Evolutionary conservation across 2,888 invertebrate genomes (phyloP), one percentile per base, ranked within the genome.

Genomic region (Selenia dentaria): DNA sequence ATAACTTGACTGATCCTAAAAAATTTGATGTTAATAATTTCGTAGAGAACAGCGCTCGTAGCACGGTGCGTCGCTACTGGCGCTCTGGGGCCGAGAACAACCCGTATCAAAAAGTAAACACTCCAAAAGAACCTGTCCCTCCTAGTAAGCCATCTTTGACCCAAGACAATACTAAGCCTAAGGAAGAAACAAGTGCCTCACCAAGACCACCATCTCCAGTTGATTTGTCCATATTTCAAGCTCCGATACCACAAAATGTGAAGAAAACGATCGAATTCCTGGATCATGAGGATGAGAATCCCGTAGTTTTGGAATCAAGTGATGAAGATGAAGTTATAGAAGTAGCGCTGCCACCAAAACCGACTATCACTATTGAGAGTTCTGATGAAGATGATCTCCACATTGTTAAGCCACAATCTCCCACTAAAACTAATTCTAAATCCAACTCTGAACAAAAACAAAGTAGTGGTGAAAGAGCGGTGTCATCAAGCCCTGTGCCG

Each of bases 281-380:
- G 43, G 86, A 87, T 38, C 67, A 76, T 55, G 80, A 83, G 8
- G 53, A 59, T 9, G 53, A 62, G 3, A 58, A 57, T 3, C 54
- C 66, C 25, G 67, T 86, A 45, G 52, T 83, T 18, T 67, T 90
- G 14, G 78, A 83, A 50, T 72, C 87, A 29, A 90, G 90, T 65
- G 89, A 88, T 65, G 91, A 90, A 37, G 90, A 90, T 71, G 91
- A 91, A 53, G 90, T 91, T 9, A 67, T 91, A 48, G 91, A 89
- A 65, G 78, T 91, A 16, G 82, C 73, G n/a, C 53, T 91, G 29
- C 88, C 87, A 42, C 85, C 87, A 1, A 86, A 86, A 60, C 89
- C 87, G 0, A 88, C 87, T 6, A 89, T 91, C 34, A 89, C 84
- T 9, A 86, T 91, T 51, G 90, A 90, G 51, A 91, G 90, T 63